These are phyloP conservation scores for Acanthopagrus latus DNA, from an alignment of 2,797 vertebrate species.

Conservation along the genomic window DNA sequence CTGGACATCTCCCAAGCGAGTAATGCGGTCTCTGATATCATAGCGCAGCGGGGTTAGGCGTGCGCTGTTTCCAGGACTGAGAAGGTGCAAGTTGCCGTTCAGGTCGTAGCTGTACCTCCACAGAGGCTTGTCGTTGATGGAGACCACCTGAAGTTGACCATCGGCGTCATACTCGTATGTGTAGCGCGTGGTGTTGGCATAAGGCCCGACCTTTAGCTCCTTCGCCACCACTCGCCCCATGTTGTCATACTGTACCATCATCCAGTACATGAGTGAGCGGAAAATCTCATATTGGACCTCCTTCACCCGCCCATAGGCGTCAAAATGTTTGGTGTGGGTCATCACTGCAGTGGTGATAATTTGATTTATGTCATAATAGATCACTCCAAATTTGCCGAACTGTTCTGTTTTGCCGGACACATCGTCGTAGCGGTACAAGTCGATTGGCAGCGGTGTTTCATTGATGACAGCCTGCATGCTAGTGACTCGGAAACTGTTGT, in stretches of 20 bases:
- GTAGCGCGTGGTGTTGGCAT: constrained; percentile 97
- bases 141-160: constrained; percentile 95
- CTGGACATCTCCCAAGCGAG: constrained; percentile 93
- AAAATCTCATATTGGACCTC: constrained; percentile 99
- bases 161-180: constrained; percentile 96
- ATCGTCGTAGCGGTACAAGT: constrained; percentile 97
- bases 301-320: constrained; percentile 97
- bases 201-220: constrained; percentile 97
- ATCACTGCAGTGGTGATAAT: constrained; percentile 99
- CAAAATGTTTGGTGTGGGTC: constrained; percentile 99
- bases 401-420: constrained; percentile 98
- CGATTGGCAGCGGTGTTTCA: constrained; percentile 96
- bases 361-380: constrained; percentile 99
- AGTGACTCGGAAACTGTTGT: constrained; percentile 98
- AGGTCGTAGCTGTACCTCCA: constrained; percentile 99
- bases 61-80: constrained; percentile 96
- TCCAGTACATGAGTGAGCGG: constrained; percentile 99
- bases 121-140: constrained; percentile 96
- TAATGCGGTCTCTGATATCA: constrained; percentile 95
- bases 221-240: constrained; percentile 98
- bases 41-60: constrained; percentile 96
- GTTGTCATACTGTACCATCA: constrained; percentile 99
- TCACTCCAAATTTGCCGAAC: constrained; percentile 98
- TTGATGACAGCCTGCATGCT: constrained; percentile 99
- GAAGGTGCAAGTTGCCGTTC: constrained; percentile 96